A percentile compares a stretch with the other conserved stretches of the same genome.
phyloP scores from a whole-genome alignment of 2,113 vertebrate species.

The Limnothrissa miodon region DNA sequence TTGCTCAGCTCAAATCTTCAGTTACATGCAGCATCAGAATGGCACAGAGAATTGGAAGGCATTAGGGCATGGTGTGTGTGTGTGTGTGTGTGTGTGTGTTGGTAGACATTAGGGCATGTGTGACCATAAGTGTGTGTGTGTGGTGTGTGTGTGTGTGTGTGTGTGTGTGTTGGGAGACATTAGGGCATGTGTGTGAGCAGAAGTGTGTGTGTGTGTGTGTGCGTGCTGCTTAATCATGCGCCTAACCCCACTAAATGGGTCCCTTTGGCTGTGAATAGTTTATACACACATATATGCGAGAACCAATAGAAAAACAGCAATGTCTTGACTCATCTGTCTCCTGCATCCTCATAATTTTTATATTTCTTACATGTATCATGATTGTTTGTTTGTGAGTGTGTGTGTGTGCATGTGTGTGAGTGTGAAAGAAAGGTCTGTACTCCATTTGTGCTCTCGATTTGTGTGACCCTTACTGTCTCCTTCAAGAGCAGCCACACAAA shows the following conservation, averaged over 20 bases:
- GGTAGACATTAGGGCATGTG: not conserved
- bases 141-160: slow-evolving; percentile 6
- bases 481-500: not conserved
- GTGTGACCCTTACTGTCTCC: not conserved
- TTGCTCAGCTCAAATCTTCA: not conserved
- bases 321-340: not conserved
- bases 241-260: not conserved
- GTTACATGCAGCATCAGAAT: not conserved
- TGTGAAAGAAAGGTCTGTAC: not conserved
- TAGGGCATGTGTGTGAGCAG: not conserved
- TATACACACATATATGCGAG: not conserved
- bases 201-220: not conserved
- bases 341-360: not conserved
- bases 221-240: not conserved
- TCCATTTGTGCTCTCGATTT: not conserved
- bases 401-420: not conserved
- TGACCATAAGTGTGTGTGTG: not conserved
- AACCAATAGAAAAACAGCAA: not conserved
- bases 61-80: not conserved
- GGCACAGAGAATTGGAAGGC: not conserved
- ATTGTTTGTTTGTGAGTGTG: not conserved
- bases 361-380: not conserved
- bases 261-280: slow-evolving; percentile 12
- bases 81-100: slow-evolving; percentile 10
- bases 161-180: not conserved